Percentiles rank a stretch among this genome's conserved stretches.
Evolutionary conservation across 2,113 vertebrate genomes (phyloP).

Genomic region (Thymallus thymallus): DNA sequence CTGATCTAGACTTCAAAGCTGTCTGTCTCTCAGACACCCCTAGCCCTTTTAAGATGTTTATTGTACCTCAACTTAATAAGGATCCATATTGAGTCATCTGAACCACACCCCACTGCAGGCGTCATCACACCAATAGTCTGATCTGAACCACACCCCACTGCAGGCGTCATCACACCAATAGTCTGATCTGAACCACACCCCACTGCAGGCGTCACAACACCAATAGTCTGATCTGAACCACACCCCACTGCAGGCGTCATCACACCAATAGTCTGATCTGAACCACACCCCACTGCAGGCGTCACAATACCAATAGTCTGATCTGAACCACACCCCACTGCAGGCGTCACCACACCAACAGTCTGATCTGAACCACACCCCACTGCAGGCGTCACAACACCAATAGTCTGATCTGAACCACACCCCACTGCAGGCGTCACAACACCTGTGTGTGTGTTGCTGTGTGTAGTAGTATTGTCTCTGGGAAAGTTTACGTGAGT

Average conservation of each 20-base stretch:
- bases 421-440: neutral
- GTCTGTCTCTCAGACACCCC: conserved; percentile 35
- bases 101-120: conserved; percentile 24
- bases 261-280: too few relatives aligned
- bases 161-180: too few relatives aligned
- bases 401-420: too few relatives aligned
- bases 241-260: conserved; percentile 31
- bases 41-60: conserved; percentile 55
- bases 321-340: too few relatives aligned
- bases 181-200: too few relatives aligned
- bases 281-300: neutral
- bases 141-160: neutral
- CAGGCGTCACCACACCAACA: neutral
- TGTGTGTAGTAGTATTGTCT: conserved; percentile 32
- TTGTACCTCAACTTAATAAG: conserved; percentile 42
- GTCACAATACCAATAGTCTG: too few relatives aligned
- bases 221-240: too few relatives aligned
- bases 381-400: conserved; percentile 2
- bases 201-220: conserved; percentile 29
- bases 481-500: conserved; percentile 1
- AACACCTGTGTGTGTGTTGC: conserved; percentile 18
- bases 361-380: too few relatives aligned
- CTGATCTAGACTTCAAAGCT: conserved; percentile 43
- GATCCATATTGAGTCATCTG: conserved; percentile 35
- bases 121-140: too few relatives aligned